phyloP scores from a whole-genome alignment of 2,797 vertebrate species.

The Scolopax bukidnonensis region DNA sequence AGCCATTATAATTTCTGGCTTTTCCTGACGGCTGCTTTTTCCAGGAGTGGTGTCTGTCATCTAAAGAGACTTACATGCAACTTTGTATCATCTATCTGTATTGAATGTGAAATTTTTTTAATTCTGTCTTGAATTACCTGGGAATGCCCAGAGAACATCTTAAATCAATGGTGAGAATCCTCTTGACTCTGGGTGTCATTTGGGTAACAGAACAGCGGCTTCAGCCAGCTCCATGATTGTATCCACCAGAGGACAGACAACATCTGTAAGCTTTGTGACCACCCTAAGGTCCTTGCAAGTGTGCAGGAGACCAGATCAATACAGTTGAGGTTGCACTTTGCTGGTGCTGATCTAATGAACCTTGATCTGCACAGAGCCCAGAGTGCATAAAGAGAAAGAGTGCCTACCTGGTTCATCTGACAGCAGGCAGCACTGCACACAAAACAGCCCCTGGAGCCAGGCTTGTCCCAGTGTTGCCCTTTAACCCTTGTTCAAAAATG shows the following conservation, averaged over 20 bases:
- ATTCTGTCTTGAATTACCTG: not conserved
- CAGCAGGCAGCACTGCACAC: not conserved
- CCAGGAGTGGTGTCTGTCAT: not conserved
- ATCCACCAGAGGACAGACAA: not conserved
- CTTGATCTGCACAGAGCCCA: not conserved
- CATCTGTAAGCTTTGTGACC: not conserved
- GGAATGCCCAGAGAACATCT: not conserved
- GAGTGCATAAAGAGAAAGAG: not conserved
- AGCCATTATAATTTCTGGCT: not conserved
- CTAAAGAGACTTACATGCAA: not conserved
- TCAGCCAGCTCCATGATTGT: not conserved
- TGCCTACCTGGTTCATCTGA: not conserved
- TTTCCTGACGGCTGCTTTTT: not conserved
- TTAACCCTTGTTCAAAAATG: not conserved
- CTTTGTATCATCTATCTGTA: not conserved
- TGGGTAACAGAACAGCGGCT: not conserved
- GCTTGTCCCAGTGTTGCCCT: not conserved
- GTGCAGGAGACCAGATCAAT: not conserved
- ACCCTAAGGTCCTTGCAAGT: not conserved
- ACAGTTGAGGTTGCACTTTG: not conserved
- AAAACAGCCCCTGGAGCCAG: not conserved
- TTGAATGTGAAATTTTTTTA: not conserved
- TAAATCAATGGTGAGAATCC: not conserved
- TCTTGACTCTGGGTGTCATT: not conserved
- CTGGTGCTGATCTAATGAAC: not conserved